A percentile compares a stretch with the other conserved stretches of the same genome.
phyloP scores from a whole-genome alignment of 2,113 vertebrate genomes.

The Mus spicilegus region DNA sequence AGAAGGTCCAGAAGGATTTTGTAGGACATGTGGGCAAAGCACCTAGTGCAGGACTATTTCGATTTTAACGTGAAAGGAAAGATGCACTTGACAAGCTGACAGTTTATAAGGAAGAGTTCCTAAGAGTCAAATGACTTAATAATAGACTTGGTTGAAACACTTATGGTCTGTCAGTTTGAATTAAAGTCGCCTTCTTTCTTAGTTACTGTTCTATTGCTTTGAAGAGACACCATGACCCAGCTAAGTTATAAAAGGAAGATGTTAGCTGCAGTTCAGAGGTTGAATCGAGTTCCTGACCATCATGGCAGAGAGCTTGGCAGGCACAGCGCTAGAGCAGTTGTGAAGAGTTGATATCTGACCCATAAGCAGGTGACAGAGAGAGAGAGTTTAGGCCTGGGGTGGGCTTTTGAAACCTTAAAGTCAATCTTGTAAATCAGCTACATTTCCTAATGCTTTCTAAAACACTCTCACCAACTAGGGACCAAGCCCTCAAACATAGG shows the following conservation, averaged over 20 bases:
- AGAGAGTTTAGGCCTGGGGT: neutral
- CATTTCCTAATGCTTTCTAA: neutral
- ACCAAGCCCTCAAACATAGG: neutral
- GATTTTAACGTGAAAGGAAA: neutral
- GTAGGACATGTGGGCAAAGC: neutral
- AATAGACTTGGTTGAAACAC: neutral
- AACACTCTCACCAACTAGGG: neutral
- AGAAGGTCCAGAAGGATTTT: neutral
- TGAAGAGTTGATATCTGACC: neutral
- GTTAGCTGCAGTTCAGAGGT: neutral
- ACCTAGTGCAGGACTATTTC: neutral
- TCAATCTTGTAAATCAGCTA: neutral
- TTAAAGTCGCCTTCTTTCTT: neutral
- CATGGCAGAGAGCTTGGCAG: neutral
- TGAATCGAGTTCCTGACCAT: neutral
- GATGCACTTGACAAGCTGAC: constrained; percentile 28
- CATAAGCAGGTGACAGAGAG: neutral
- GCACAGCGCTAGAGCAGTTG: neutral
- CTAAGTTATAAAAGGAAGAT: neutral
- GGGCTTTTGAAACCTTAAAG: neutral
- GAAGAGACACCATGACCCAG: neutral
- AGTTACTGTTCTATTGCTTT: neutral
- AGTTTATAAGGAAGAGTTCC: neutral
- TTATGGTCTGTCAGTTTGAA: neutral
- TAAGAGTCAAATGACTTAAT: neutral